Percentiles rank a stretch among this genome's conserved stretches.
Conservation (phyloP, 2,888 invertebrate genomes). For the Campoletis raptor region DNA sequence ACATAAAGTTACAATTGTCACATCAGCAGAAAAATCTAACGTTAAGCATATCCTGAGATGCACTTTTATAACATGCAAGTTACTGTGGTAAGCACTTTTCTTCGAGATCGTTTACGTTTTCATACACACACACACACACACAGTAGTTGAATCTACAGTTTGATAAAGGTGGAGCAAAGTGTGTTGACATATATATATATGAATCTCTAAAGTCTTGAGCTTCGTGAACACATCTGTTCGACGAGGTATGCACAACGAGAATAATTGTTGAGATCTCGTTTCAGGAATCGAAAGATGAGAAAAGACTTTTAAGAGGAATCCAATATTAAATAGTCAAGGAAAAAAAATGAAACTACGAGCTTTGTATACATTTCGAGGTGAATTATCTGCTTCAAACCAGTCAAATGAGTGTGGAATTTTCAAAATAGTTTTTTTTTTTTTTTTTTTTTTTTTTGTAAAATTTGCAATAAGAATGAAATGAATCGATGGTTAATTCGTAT, state of each 20-base stretch:
- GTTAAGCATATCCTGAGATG: constrained; percentile 47
- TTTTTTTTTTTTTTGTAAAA: no score
- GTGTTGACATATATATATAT: constrained; percentile 3
- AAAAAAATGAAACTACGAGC: constrained; percentile 18
- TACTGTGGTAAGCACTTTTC: constrained; percentile 63
- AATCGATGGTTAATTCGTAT: no score
- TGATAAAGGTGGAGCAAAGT: background rate
- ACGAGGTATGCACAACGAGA: constrained; percentile 50
- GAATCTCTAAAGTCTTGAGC: constrained; percentile 2
- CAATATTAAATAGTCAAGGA: constrained; percentile 36
- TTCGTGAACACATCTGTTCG: constrained; percentile 54
- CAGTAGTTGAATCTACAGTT: background rate
- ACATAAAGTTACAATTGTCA: constrained; percentile 33
- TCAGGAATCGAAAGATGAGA: constrained; percentile 52
- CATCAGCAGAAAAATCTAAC: constrained; percentile 54
- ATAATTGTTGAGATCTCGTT: constrained; percentile 50
- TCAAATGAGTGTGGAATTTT: no score
- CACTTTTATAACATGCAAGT: constrained; percentile 49
- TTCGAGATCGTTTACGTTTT: constrained; percentile 31
- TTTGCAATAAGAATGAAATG: no score
- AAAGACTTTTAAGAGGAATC: background rate
- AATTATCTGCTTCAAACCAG: no score
- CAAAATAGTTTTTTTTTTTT: no score
- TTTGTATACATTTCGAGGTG: background rate
- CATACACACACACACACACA: no score